phyloP scores from a whole-genome alignment of 2,797 vertebrate genomes.

The Megalops cyprinoides region DNA sequence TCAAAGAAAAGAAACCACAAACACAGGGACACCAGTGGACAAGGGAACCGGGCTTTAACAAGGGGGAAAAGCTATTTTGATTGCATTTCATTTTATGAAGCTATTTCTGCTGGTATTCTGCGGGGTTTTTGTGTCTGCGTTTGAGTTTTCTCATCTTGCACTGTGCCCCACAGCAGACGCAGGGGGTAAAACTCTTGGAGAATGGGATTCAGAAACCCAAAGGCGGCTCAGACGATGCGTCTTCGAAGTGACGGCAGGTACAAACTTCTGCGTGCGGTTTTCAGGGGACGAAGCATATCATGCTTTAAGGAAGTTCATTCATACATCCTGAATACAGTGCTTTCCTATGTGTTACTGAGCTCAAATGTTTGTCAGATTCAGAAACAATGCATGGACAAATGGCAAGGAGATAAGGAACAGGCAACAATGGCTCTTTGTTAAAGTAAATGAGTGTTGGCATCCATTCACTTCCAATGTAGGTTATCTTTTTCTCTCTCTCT shows the following conservation, averaged over 20 bases:
- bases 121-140: neutral
- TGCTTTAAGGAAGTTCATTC: conserved; percentile 35
- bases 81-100: neutral
- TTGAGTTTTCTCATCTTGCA: too few relatives aligned
- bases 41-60: neutral
- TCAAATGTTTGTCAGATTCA: conserved; percentile 31
- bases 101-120: neutral
- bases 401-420: conserved; percentile 20
- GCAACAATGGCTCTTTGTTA: conserved; percentile 34
- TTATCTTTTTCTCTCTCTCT: neutral
- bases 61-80: neutral
- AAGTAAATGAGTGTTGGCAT: conserved; percentile 41
- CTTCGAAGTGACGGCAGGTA: conserved; percentile 63
- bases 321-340: conserved; percentile 14
- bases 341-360: conserved; percentile 4
- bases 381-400: conserved; percentile 30
- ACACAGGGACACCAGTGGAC: neutral
- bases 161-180: conserved; percentile 40
- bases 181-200: conserved; percentile 70
- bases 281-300: conserved; percentile 19
- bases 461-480: conserved; percentile 23
- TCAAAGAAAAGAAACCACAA: too few relatives aligned
- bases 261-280: conserved; percentile 32
- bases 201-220: conserved; percentile 71
- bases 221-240: conserved; percentile 56